These are phyloP conservation scores for Galago senegalensis DNA, from an alignment of 2,797 vertebrate genomes.

Conservation along the genomic window DNA sequence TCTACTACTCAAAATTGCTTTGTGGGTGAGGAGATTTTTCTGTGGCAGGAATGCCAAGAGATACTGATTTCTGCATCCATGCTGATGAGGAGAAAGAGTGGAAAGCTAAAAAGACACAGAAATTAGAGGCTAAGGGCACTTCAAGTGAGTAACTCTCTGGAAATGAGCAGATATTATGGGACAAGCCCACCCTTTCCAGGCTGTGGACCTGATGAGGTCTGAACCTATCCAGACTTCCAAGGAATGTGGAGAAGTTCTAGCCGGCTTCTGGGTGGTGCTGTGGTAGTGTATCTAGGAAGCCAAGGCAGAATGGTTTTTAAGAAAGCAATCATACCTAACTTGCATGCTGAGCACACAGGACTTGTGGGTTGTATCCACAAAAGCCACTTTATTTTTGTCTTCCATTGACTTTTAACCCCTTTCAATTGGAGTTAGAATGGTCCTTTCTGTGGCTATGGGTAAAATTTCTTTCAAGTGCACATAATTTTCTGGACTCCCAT, in stretches of 20 bases:
- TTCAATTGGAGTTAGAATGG: not conserved
- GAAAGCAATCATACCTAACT: conserved; percentile 37
- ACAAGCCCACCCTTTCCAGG: not conserved
- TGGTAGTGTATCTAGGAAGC: not conserved
- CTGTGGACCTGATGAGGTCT: not conserved
- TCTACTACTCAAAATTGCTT: not conserved
- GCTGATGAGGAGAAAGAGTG: not conserved
- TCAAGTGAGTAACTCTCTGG: not conserved
- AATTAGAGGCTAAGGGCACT: not conserved
- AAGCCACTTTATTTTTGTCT: not conserved
- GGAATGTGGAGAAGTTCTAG: not conserved
- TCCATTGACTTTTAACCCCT: not conserved
- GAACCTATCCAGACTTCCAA: not conserved
- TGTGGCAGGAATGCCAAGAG: not conserved
- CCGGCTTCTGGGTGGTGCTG: not conserved
- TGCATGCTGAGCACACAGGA: not conserved
- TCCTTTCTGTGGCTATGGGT: not conserved
- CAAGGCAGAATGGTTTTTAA: conserved; percentile 5
- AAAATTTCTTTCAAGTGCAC: not conserved
- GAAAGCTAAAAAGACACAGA: not conserved
- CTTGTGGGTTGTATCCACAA: not conserved
- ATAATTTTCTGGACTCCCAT: not conserved
- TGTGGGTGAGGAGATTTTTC: not conserved
- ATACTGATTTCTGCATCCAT: not conserved
- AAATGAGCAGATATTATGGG: conserved; percentile 16